These are phyloP conservation scores for Pangasianodon gigas DNA, from an alignment of 2,113 vertebrate genomes.

Conservation along the genomic window DNA sequence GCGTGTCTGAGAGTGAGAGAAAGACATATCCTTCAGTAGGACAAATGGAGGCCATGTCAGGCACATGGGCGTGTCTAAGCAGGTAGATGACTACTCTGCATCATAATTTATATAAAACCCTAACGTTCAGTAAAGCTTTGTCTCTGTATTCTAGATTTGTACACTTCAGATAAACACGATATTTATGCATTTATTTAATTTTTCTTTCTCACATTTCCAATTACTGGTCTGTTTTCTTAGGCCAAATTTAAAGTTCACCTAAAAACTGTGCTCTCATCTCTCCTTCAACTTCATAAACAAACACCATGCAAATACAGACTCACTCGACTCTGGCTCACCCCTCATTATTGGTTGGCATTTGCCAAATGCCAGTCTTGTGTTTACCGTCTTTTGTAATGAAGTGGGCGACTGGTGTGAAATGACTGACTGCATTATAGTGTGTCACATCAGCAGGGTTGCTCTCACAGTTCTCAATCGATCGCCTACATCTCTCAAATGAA, in stretches of 20 bases:
- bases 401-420: conserved; percentile 36
- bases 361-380: conserved; percentile 32
- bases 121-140: neutral
- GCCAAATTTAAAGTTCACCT: neutral
- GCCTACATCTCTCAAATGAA: neutral
- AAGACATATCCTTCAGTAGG: neutral
- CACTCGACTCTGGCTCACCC: neutral
- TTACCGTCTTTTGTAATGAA: conserved; percentile 33
- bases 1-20: neutral
- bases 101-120: neutral
- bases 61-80: neutral
- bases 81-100: neutral
- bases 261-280: neutral
- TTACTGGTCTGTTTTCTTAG: neutral
- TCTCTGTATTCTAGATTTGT: neutral
- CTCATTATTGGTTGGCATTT: conserved; percentile 40
- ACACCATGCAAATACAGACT: conserved; percentile 16
- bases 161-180: neutral
- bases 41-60: neutral
- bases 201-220: neutral
- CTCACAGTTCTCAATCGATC: conserved; percentile 12
- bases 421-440: conserved; percentile 19
- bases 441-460: neutral
- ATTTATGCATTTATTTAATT: neutral
- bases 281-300: conserved; percentile 14